A percentile compares a stretch with the other conserved stretches of the same genome.
These are phyloP conservation scores for Vanacampus margaritifer DNA, from an alignment of 2,113 vertebrate species.

Conservation along the genomic window DNA sequence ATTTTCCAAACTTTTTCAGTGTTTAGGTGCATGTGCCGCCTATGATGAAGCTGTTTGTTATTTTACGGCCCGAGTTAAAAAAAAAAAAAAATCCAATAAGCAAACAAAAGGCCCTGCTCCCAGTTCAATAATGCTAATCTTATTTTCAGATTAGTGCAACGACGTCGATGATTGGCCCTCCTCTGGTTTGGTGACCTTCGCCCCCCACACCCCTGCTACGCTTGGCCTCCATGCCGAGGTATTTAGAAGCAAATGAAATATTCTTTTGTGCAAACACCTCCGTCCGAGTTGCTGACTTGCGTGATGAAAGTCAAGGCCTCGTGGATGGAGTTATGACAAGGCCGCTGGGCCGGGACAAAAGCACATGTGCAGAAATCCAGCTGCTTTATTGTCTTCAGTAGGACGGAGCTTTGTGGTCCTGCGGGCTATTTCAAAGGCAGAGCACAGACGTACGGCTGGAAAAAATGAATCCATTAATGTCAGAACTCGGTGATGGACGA, in stretches of 20 bases:
- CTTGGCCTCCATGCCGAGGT: conserved; percentile 63
- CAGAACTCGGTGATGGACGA: conserved; percentile 38
- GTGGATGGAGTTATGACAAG: conserved; percentile 74
- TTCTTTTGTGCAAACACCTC: conserved; percentile 70
- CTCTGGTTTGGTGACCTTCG: conserved; percentile 36
- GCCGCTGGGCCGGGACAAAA: conserved; percentile 65
- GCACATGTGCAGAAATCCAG: conserved; percentile 74
- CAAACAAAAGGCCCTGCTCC: conserved; percentile 6
- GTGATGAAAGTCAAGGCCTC: conserved; percentile 45
- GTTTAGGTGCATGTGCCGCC: not conserved
- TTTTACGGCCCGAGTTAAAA: not conserved
- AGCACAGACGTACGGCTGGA: not conserved
- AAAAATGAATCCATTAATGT: conserved; percentile 49
- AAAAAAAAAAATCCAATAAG: not conserved
- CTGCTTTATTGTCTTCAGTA: conserved; percentile 67
- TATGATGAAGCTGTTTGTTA: not conserved
- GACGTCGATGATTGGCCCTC: conserved; percentile 11
- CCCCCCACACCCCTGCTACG: conserved; percentile 53
- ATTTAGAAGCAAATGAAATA: conserved; percentile 77
- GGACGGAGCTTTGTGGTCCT: conserved; percentile 61
- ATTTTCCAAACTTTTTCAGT: not conserved
- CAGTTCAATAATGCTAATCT: conserved; percentile 24
- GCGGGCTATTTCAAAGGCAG: conserved; percentile 63
- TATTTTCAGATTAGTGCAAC: conserved; percentile 28
- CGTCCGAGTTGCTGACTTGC: conserved; percentile 44